Conservation (phyloP, 2,797 vertebrate species). For the Rhynchotus rufescens region DNA sequence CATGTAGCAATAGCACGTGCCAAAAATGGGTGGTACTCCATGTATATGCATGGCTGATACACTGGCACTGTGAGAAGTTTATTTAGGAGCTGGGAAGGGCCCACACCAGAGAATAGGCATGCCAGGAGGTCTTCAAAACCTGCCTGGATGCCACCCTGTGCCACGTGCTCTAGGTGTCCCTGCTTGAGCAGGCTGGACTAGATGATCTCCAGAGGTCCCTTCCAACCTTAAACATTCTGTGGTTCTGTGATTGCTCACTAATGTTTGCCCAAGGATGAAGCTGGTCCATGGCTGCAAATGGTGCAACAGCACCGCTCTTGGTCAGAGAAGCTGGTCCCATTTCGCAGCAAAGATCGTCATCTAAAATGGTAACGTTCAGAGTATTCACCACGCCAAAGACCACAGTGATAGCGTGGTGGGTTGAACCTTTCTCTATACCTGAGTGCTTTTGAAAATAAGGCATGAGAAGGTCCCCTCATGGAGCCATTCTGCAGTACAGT, state of each 20-base stretch:
- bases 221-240: too few species aligned
- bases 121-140: neutral
- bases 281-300: accelerated
- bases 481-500: neutral
- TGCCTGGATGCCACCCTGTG: too few species aligned
- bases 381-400: neutral
- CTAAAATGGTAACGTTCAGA: neutral
- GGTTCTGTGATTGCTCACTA: too few species aligned
- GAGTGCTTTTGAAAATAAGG: neutral
- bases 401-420: accelerated
- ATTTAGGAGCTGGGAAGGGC: neutral
- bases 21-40: neutral
- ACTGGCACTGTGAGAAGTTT: neutral
- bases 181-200: too few species aligned
- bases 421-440: neutral
- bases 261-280: neutral
- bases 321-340: neutral
- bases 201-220: too few species aligned
- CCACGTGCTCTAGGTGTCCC: too few species aligned
- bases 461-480: neutral
- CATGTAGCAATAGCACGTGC: neutral
- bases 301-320: neutral
- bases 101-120: neutral
- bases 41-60: neutral
- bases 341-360: neutral